Base-by-base conservation (phyloP, 2,888 invertebrate genomes). In the Choreutis nemorana region DNA sequence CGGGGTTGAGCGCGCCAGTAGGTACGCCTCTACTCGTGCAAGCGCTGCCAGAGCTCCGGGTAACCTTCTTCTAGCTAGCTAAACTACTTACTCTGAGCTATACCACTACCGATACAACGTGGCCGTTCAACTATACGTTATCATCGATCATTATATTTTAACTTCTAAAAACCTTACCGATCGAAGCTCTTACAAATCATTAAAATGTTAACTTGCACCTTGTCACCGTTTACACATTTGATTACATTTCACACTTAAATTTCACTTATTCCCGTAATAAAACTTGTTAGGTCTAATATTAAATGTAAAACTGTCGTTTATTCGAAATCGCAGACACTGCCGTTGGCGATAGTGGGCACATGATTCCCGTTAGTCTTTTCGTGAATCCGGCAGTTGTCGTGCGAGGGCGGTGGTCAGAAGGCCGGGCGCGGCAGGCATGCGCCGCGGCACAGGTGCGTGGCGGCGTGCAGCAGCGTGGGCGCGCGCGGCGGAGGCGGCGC, bases 351-450 rank as follows among this genome's bases (percentile, higher is more conserved):
- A 32, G 57, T 59, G 33, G 63, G 55, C 44, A 68, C 61, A 42
- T 66, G 58, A 43, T 63, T 63, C 32, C 72, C 73, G 36, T 77
- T 72, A 52, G 64, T 59, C 48, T 75, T 75, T 46, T 73, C 67
- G 41, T 73, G 72, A 30, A 68, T 35, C 31, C 50, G 65, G 45
- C 72, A 72, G 33, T 68, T 58, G 50, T 40, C 48, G 34, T 53
- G 62, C n/a, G 18, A 5, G 13, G 33, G 9, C 23, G 22, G 9
- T 20, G 18, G 23, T n/a, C n/a, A n/a, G 30, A 28, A 8, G 30
- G 18, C 18, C 18, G 44, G 51, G 26, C 48, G 50, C 27, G 67
- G 55, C 31, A 71, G 58, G 42, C 72, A 73, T 35, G 56, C 52
- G 39, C 64, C 64, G 42, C 57, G 67, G 53, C 72, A 72, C 34